A percentile compares a stretch with the other conserved stretches of the same genome.
Evolutionary conservation across 2,113 vertebrate species (phyloP).

Genomic region (Phyllopteryx taeniolatus): DNA sequence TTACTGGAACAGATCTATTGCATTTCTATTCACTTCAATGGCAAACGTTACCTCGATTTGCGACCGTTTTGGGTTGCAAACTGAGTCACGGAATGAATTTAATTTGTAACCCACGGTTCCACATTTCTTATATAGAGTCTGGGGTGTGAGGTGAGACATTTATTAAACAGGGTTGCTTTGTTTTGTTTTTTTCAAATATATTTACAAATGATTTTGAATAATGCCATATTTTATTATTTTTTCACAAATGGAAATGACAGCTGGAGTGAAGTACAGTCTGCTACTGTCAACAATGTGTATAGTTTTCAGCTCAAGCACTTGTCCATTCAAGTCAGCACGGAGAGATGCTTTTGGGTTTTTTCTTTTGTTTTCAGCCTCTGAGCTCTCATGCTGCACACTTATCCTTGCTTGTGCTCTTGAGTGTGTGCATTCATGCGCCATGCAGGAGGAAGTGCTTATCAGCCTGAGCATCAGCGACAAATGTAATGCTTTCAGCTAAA

Average conservation of each 20-base stretch:
- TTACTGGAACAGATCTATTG: no score
- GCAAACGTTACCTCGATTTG: no score
- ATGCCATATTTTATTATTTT: not conserved
- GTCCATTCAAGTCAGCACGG: slow-evolving; percentile 23
- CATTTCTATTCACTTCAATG: no score
- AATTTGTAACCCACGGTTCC: no score
- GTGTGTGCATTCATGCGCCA: slow-evolving; percentile 15
- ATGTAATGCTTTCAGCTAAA: slow-evolving; percentile 36
- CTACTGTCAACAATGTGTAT: slow-evolving; percentile 14
- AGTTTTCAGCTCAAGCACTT: slow-evolving; percentile 16
- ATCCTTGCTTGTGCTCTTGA: slow-evolving; percentile 17
- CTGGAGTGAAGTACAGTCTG: not conserved
- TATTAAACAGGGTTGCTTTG: no score
- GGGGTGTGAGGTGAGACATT: no score
- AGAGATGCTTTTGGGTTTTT: slow-evolving; percentile 37
- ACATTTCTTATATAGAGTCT: no score
- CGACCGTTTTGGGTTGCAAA: no score
- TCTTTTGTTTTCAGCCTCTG: slow-evolving; percentile 27
- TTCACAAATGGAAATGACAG: not conserved
- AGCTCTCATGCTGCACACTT: slow-evolving; percentile 31
- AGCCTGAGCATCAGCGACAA: slow-evolving; percentile 18
- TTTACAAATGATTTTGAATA: not conserved
- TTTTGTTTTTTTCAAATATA: no score
- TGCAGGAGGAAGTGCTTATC: slow-evolving; percentile 21
- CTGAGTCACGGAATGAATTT: no score